Evolutionary conservation across 2,888 invertebrate species (phyloP), one percentile per base, ranked within the genome.

Genomic region (Apoda limacodes): DNA sequence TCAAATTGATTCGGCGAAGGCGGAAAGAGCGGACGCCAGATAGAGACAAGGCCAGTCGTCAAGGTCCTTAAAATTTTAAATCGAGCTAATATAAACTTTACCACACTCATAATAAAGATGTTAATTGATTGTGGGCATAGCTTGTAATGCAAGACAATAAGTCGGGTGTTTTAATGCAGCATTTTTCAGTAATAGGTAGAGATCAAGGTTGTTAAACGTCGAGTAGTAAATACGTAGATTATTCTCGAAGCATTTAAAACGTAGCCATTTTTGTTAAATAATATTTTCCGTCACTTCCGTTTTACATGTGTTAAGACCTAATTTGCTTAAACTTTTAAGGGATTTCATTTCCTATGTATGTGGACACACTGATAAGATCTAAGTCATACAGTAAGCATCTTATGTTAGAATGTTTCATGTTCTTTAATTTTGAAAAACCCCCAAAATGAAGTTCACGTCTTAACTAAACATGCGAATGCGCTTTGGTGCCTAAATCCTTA

Each of bases 21-120:
- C 78, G 78, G 78, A 80, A 80, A 76, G 76, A 78, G 62, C 70
- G 72, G 66, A 57, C 69, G 69, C 63, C 65, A 69, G 71, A 72
- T 69, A 70, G 63, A 62, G 48, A 54, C 78, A 72, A 78, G 78
- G 78, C 71, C 74, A 71, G 40, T 37, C 59, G 40, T 55, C 76
- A 76, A 78, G 78, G 78, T 71, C 61, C 46, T 51, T 56, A 45
- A 46, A 55, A 55, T 55, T 39, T 30, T 37, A 46, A 43, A 49
- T 53, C 45, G 46, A 43, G 30, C 30, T 27, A 39, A 47, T 45
- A 42, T 50, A 34, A 42, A 46, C 55, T 45, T 38, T 54, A 54
- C 46, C 24, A 1, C 3, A 4, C 19, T 11, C 9, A 28, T 1
- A 5, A 34, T 64, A 68, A 43, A 58, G 65, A 49, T 33, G 37